Percentiles rank a stretch among this genome's conserved stretches.
Conservation (phyloP, 2,797 vertebrate genomes). For the Furcifer pardalis region DNA sequence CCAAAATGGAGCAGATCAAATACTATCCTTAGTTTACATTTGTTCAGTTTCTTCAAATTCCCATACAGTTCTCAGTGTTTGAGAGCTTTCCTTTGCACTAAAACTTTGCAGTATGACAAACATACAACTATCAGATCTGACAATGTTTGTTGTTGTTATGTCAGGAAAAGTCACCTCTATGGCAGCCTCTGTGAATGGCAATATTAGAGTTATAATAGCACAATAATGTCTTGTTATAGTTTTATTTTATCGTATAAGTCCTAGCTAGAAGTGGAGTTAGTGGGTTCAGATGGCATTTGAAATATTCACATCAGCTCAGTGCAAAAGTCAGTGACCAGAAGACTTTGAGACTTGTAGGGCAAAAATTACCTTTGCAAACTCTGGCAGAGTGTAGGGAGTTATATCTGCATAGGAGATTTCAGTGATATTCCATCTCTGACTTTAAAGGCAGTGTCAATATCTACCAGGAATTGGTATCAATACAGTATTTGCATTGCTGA, state of each 20-base stretch:
- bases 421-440: not conserved
- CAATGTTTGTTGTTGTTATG: not conserved
- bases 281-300: not conserved
- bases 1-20: constrained; percentile 30
- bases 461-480: no score
- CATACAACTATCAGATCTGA: not conserved
- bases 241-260: not conserved
- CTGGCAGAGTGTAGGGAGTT: not conserved
- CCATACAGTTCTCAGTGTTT: constrained; percentile 20
- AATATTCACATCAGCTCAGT: not conserved
- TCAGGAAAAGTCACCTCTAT: no score
- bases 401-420: not conserved
- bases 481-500: no score
- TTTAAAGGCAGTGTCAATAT: no score
- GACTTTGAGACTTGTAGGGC: no score
- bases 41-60: constrained; percentile 37
- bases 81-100: constrained; percentile 19
- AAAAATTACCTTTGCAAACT: no score
- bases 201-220: not conserved
- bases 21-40: constrained; percentile 32
- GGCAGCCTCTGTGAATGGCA: no score
- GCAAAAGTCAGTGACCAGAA: no score
- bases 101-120: constrained; percentile 18
- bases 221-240: not conserved
- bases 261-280: not conserved